Base-by-base conservation (phyloP, 2,797 vertebrate genomes). In the Halcyon smyrnensis region DNA sequence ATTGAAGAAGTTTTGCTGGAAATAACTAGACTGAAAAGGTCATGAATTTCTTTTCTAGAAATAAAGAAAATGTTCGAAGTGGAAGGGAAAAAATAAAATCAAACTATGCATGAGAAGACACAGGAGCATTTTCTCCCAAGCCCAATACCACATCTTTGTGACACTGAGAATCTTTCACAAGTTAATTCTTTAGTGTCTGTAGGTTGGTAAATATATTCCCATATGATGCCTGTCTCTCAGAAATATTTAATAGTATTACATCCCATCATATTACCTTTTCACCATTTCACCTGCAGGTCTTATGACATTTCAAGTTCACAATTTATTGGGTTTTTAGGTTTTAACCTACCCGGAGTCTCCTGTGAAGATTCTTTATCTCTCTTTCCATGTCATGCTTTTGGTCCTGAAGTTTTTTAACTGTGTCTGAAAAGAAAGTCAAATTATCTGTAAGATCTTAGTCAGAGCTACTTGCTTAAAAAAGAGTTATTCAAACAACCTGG, bases 311-410 rank as follows among this genome's bases (percentile, higher is more conserved):
- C n/a, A 50, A 64, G 19, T 53, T 68, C 7, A 69, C 6, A 36
- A 15, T n/a, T 24, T 19, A 59, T 5, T 62, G 45, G 37, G 8
- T 4, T 84, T 34, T 69, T 51, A 12, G 2, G 17, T 39, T 63
- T 88, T 77, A 68, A 84, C 98, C 50, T 97, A 99, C 99, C 98
- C 99, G 98, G 56, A 99, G 98, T 87, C 98, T 98, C 89, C 99
- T 98, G 90, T 99, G 99, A 43, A 99, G 99, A 70, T 99, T 99
- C 98, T 99, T 99, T 67, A 99, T 99, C 96, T 99, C 99, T 96
- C 99, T 98, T 95, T 99, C 99, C 99, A 99, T 99, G 97, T 99
- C 99, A 45, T 99, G 99, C 78, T 99, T 99, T 97, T 99, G 99
- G 96, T 99, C 99, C 93, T 99, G 99, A 82, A 99, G 98, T 96